phyloP scores from a whole-genome alignment of 1,140 invertebrate species.

The Dinoponera quadriceps region DNA sequence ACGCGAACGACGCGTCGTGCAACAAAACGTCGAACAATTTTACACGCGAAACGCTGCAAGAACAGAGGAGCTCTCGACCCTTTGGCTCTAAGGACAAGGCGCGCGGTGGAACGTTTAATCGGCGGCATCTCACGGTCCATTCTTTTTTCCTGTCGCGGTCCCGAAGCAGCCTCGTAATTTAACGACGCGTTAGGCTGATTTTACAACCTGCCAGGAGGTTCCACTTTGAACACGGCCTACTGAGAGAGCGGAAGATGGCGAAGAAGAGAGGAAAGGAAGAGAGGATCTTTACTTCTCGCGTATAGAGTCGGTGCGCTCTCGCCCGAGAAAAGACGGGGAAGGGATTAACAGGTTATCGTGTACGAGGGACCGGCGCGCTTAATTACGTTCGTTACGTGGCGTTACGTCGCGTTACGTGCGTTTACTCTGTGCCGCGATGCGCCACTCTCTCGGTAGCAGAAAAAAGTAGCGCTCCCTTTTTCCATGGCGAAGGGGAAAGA shows the following conservation, averaged over 20 bases:
- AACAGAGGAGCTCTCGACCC: not conserved
- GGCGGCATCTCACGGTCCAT: slow-evolving; percentile 29
- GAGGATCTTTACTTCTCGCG: slow-evolving; percentile 4
- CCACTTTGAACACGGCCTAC: slow-evolving; percentile 34
- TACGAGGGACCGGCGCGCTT: slow-evolving; percentile 55
- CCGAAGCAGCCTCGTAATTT: slow-evolving; percentile 44
- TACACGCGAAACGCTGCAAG: slow-evolving; percentile 7
- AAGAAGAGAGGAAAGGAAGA: slow-evolving; percentile 11
- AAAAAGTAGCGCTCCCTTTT: slow-evolving; percentile 40
- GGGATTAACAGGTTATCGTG: slow-evolving; percentile 69
- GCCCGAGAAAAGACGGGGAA: slow-evolving; percentile 32
- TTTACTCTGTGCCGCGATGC: slow-evolving; percentile 52
- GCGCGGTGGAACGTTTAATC: slow-evolving; percentile 37
- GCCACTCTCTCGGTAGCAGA: not conserved
- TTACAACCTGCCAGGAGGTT: slow-evolving; percentile 50
- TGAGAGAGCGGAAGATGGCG: not conserved
- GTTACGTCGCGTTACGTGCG: slow-evolving; percentile 70
- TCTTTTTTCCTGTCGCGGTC: slow-evolving; percentile 27
- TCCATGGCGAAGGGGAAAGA: slow-evolving; percentile 49
- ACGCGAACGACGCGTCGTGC: not conserved
- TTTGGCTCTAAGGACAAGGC: slow-evolving; percentile 23
- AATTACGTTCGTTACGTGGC: slow-evolving; percentile 72
- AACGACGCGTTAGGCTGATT: slow-evolving; percentile 54
- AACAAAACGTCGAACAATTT: slow-evolving; percentile 16
- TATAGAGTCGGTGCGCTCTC: not conserved